phyloP scores from a whole-genome alignment of 53 echinoderm and acorn worm species.

The Arbacia lixula region DNA sequence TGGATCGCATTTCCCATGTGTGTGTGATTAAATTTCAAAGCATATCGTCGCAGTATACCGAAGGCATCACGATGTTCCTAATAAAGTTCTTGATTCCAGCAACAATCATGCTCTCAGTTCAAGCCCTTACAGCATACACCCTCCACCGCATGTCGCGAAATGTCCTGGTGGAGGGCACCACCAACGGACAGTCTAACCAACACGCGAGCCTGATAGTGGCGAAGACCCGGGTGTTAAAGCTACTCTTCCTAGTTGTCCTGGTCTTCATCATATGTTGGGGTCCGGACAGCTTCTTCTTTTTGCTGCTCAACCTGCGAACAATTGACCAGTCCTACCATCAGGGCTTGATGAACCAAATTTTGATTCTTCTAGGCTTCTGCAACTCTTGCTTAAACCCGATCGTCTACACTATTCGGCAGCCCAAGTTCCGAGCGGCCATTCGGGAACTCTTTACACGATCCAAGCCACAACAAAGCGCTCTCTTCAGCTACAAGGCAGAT shows the following conservation, averaged over 20 bases:
- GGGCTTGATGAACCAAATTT: constrained; percentile 28
- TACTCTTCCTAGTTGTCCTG: constrained; percentile 64
- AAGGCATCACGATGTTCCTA: constrained; percentile 69
- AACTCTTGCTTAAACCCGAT: constrained; percentile 64
- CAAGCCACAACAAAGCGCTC: background rate
- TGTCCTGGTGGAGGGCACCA: background rate
- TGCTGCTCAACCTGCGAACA: constrained; percentile 49
- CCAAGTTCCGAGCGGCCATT: constrained; percentile 57
- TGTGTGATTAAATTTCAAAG: constrained; percentile 65
- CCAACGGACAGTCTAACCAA: background rate
- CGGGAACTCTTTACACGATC: constrained; percentile 3
- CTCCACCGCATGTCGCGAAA: constrained; percentile 60
- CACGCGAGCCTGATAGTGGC: constrained; percentile 40
- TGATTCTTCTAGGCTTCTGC: constrained; percentile 44
- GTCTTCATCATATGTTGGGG: constrained; percentile 67
- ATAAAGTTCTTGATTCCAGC: constrained; percentile 79
- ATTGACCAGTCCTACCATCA: constrained; percentile 24
- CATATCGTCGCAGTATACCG: constrained; percentile 37
- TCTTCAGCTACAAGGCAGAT: constrained; percentile 14
- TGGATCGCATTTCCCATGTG: constrained; percentile 5
- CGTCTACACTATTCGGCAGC: constrained; percentile 58
- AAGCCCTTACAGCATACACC: constrained; percentile 69
- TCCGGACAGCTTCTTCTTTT: constrained; percentile 45
- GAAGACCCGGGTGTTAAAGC: constrained; percentile 56
- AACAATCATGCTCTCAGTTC: constrained; percentile 78